Evolutionary conservation across 2,888 invertebrate species (phyloP).

Genomic region (Hirudinaria manillensis): DNA sequence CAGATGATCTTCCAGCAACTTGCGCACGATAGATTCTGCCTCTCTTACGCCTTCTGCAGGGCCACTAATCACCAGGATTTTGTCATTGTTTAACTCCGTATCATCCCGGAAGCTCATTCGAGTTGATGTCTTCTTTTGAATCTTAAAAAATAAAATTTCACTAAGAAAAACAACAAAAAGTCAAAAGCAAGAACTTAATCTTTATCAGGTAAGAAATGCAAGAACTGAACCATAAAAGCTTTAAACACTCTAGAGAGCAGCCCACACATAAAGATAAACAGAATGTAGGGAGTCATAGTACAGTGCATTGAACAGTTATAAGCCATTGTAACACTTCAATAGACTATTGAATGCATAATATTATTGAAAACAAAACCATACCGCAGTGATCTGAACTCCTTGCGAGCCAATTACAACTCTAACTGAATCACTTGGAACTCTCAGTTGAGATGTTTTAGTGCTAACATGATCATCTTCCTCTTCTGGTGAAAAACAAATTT

Average conservation of each 20-base stretch:
- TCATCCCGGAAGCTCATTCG: constrained; percentile 57
- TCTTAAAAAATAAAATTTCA: constrained; percentile 44
- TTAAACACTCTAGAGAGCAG: not conserved
- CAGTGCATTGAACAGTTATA: not conserved
- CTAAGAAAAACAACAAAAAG: not conserved
- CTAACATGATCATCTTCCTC: not conserved
- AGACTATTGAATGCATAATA: not conserved
- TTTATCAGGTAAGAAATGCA: too few relatives aligned
- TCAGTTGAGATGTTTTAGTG: constrained; percentile 41
- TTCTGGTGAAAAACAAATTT: not conserved
- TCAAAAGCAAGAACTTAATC: too few relatives aligned
- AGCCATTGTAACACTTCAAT: not conserved
- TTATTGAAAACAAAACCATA: constrained; percentile 1
- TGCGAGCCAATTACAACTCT: constrained; percentile 61
- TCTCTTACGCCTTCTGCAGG: constrained; percentile 63
- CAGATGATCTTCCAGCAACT: constrained; percentile 66
- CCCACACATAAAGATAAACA: constrained; percentile 5
- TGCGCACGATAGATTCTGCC: constrained; percentile 67
- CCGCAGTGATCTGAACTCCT: constrained; percentile 69
- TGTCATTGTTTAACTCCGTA: constrained; percentile 51
- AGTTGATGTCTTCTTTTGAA: constrained; percentile 70
- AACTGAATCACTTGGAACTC: constrained; percentile 53
- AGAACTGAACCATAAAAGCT: not conserved
- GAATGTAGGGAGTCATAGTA: not conserved
- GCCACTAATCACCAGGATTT: constrained; percentile 70